Base-by-base conservation (phyloP, 92 coral and sea anemone genomes). In the Palythoa heliodiscus region DNA sequence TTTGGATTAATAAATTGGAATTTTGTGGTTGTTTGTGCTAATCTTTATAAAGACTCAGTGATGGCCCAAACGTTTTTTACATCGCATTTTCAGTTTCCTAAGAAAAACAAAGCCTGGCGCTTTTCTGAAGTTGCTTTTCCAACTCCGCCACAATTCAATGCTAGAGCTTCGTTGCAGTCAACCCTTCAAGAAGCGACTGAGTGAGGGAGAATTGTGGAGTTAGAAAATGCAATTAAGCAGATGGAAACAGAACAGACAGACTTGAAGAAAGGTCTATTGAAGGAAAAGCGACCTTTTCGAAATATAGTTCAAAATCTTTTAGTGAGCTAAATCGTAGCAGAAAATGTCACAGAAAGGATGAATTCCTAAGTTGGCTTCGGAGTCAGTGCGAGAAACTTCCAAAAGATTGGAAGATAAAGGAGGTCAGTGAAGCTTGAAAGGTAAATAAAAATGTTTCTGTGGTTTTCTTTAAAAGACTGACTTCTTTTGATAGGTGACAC, bases 141-240 rank as follows among this genome's bases (percentile, higher is more conserved):
- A n/a, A 23, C 71, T 22, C 71, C 71, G 20, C 71, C 71, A 66
- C 71, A 66, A 66, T 19, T 66, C n/a, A 23, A 20, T 66, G 23
- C 38, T 20, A 58, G 66, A 58, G 25, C 71, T 19, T 66, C 71
- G 71, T 66, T 66, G 71, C 71, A 66, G 29, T 38, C 71, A 66
- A 19, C 1, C 4, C 29, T 22, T 66, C 71, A 66, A 66, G 0
- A 66, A 66, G 71, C 37, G n/a, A 66, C 66, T 19, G 66, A n/a
- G n/a, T 6, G 66, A 58, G 50, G 63, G n/a, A 29, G 35, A 29
- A 29, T 29, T 0, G 35, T 29, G 35, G 1, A 29, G 35, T 29
- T 29, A 1, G 35, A 29, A 29, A 29, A 29, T 29, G 35, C 35
- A 29, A 29, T 29, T 29, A 29, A 29, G 35, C 35, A 29, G 35